Conservation (phyloP, 2,797 vertebrate genomes). For the Silurus aristotelis region DNA sequence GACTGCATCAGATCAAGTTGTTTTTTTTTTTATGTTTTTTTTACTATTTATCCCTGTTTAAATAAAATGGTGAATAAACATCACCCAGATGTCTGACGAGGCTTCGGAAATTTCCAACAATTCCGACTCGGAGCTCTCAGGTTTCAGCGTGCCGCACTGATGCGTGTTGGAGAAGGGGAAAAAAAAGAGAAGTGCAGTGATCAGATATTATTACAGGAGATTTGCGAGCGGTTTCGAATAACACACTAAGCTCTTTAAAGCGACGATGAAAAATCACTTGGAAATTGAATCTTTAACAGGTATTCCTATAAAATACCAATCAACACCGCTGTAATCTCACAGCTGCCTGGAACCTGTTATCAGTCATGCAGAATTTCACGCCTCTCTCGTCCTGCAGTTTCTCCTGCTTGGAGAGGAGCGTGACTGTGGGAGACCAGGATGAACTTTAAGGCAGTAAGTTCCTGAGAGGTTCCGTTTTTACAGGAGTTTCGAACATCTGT, state of each 20-base stretch:
- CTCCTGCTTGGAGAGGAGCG: slow-evolving; percentile 37
- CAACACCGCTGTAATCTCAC: slow-evolving; percentile 41
- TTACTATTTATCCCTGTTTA: slow-evolving; percentile 10
- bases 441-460: slow-evolving; percentile 31
- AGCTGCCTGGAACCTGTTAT: slow-evolving; percentile 60
- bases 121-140: slow-evolving; percentile 34
- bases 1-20: slow-evolving; percentile 44
- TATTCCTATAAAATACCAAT: slow-evolving; percentile 57
- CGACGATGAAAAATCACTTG: slow-evolving; percentile 55
- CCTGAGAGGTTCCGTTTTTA: slow-evolving; percentile 52
- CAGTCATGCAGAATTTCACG: slow-evolving; percentile 57
- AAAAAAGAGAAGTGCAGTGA: slow-evolving; percentile 41
- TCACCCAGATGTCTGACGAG: slow-evolving; percentile 43
- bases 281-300: slow-evolving; percentile 47
- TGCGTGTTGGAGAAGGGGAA: neutral
- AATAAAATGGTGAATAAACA: slow-evolving; percentile 46
- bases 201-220: slow-evolving; percentile 57
- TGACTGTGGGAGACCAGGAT: slow-evolving; percentile 43
- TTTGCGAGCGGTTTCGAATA: slow-evolving; percentile 53
- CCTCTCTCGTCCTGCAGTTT: slow-evolving; percentile 35
- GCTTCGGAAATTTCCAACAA: slow-evolving; percentile 32
- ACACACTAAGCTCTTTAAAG: slow-evolving; percentile 45
- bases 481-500: slow-evolving; percentile 48
- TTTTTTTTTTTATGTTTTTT: slow-evolving; percentile 14
- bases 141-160: slow-evolving; percentile 27